Conservation (phyloP, 2,113 vertebrate species). For the Lethenteron camtschaticum region DNA sequence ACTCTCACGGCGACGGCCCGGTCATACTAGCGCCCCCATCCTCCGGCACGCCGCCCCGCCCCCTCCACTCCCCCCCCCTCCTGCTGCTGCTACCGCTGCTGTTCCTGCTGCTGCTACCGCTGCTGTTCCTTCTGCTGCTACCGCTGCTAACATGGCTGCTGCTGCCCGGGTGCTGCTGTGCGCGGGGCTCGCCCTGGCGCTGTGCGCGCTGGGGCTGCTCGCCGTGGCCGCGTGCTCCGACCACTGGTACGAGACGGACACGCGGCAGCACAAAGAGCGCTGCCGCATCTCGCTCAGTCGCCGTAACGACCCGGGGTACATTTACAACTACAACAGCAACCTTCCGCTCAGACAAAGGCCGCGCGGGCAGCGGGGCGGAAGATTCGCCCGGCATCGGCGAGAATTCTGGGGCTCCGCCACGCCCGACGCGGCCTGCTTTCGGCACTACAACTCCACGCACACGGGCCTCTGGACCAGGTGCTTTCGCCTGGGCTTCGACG, state of each 20-base stretch:
- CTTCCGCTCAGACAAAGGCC: slow-evolving; percentile 64
- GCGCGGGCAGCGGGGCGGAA: slow-evolving; percentile 50
- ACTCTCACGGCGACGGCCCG: no score
- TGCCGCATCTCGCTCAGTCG: slow-evolving; percentile 83
- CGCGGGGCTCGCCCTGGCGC: slow-evolving; percentile 79
- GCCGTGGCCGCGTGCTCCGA: slow-evolving; percentile 94
- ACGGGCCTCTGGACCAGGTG: slow-evolving; percentile 97
- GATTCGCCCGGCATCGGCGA: slow-evolving; percentile 51
- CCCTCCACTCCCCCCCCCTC: background rate
- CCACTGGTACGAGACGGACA: slow-evolving; percentile 98
- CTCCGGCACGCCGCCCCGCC: background rate
- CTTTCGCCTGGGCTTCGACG: slow-evolving; percentile 70
- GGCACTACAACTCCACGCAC: slow-evolving; percentile 92
- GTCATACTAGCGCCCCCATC: background rate
- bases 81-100: background rate
- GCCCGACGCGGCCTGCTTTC: slow-evolving; percentile 72
- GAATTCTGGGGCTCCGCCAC: slow-evolving; percentile 70
- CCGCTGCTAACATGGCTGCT: background rate
- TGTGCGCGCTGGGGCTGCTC: slow-evolving; percentile 92
- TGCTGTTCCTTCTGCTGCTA: background rate
- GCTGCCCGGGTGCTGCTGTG: slow-evolving; percentile 92
- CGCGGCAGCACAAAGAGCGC: slow-evolving; percentile 73
- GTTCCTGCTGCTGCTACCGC: background rate
- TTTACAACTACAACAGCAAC: slow-evolving; percentile 97
- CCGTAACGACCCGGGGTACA: slow-evolving; percentile 87